A percentile compares a stretch with the other conserved stretches of the same genome.
Conservation (phyloP, 2,113 vertebrate genomes). For the Prionailurus bengalensis region DNA sequence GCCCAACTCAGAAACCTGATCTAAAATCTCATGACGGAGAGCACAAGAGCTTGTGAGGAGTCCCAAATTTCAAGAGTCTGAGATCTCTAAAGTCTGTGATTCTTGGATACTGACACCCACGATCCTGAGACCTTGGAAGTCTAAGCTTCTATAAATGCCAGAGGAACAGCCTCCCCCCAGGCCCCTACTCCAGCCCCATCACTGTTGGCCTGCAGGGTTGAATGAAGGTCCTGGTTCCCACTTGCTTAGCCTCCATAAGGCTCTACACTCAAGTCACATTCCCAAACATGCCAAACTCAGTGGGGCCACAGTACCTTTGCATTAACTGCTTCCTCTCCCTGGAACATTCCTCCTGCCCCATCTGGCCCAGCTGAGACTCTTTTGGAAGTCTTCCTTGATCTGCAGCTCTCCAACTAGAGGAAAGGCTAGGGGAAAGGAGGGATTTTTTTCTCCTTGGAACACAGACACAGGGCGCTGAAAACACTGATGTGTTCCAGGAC, state of each 20-base stretch:
- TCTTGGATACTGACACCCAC: not conserved
- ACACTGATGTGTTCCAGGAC: not conserved
- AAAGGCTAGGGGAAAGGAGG: not conserved
- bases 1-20: not conserved
- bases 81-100: not conserved
- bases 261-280: not conserved
- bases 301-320: not conserved
- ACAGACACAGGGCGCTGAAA: not conserved
- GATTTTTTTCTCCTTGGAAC: not conserved
- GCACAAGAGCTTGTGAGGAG: not conserved
- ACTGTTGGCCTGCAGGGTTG: not conserved
- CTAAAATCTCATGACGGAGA: not conserved
- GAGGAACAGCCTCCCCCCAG: not conserved
- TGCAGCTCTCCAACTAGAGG: not conserved
- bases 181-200: accelerated
- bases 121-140: not conserved
- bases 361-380: not conserved
- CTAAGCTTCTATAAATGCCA: not conserved
- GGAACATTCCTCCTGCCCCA: not conserved
- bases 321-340: not conserved
- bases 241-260: not conserved
- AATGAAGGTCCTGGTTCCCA: not conserved
- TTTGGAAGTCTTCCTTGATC: not conserved
- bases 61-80: constrained; percentile 12
- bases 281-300: not conserved